Base-by-base conservation (phyloP, 2,797 vertebrate genomes). In the Hyperoplus lanceolatus region DNA sequence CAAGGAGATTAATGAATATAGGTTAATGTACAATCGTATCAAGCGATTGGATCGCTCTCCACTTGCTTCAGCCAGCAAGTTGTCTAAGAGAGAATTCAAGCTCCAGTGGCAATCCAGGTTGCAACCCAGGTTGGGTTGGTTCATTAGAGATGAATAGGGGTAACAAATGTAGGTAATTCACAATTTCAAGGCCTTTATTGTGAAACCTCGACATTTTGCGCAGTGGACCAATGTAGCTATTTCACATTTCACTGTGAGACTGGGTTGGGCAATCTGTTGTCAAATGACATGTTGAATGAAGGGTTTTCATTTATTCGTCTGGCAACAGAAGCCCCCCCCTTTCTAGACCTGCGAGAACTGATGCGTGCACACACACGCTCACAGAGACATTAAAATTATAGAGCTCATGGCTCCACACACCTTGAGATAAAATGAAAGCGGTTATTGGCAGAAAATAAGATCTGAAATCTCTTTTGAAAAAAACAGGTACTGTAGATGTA, bases 341-440 rank as follows among this genome's bases (percentile, higher is more conserved):
- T 46, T 42, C 42, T 42, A 9, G 42, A 63, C 41, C 38, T 56
- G 7, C 21, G 42, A 48, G 58, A 75, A 53, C 56, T 29, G 51
- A 38, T 10, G 60, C 53, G 43, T 1, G 29, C 9, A 50, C 8
- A 1, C 15, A 36, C 6, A 46, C 13, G 50, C 45, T 49, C 60
- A 18, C 76, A 77, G 65, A 73, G 53, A 60, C n/a, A 41, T 64
- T 85, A 42, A 10, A 70, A 62, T 61, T 54, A 48, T 13, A 51
- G 13, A 63, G 38, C 70, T 65, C 75, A 46, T 18, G 8, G 18
- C 54, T 73, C 59, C 39, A 48, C 57, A 68, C 54, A 45, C 45
- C 36, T 69, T 58, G 39, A 79, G 55, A 83, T 83, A 45, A 83
- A 77, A 68, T 41, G 70, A 77, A 59, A 50, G 4, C 29, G 48